Evolutionary conservation across 35 echinoderm and acorn worm genomes (phyloP).

Genomic region (Strongylocentrotus purpuratus): DNA sequence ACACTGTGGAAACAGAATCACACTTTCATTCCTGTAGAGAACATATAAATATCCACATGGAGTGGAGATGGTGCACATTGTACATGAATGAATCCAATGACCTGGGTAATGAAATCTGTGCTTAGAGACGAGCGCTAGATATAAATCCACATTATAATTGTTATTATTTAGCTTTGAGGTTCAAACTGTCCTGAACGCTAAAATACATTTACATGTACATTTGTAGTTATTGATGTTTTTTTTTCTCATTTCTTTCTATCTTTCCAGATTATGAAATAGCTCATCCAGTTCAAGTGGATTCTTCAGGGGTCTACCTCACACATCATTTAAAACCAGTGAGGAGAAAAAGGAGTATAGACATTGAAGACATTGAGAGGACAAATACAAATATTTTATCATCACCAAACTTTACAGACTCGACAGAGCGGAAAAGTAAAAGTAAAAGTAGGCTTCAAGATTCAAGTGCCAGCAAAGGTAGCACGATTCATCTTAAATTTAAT

Average conservation of each 20-base stretch:
- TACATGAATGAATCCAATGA: too few species aligned
- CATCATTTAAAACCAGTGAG: constrained; percentile 72
- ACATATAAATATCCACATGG: not conserved
- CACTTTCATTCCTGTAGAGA: not conserved
- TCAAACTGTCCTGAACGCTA: not conserved
- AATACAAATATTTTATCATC: not conserved
- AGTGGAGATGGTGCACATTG: too few species aligned
- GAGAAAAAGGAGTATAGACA: constrained; percentile 65
- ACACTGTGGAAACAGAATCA: not conserved
- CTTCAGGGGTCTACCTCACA: constrained; percentile 64
- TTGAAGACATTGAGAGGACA: constrained; percentile 8
- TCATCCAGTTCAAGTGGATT: constrained; percentile 78
- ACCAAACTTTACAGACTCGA: not conserved
- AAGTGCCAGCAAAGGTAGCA: not conserved
- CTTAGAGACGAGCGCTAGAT: too few species aligned
- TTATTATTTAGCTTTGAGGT: not conserved
- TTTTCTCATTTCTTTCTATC: constrained; percentile 28
- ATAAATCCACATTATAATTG: too few species aligned
- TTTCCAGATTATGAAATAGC: constrained; percentile 83
- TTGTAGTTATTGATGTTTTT: not conserved
- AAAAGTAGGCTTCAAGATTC: not conserved
- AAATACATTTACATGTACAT: not conserved
- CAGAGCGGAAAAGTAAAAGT: not conserved
- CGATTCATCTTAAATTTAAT: constrained; percentile 68
- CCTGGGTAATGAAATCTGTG: too few species aligned